Conservation (phyloP, 2,888 invertebrate species). For the Amblyjoppa fuscipennis region DNA sequence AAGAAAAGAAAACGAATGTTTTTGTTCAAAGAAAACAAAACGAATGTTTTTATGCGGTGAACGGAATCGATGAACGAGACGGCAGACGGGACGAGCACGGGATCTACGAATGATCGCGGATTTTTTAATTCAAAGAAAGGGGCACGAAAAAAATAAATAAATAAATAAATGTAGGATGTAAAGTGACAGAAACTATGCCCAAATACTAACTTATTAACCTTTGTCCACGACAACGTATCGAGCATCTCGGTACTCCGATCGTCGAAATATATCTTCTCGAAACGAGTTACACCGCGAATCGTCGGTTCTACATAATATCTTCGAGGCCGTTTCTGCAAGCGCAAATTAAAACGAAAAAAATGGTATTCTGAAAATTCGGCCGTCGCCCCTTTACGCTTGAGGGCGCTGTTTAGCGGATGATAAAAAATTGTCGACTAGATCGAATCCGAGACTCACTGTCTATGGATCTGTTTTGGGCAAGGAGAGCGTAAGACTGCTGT, state of each 20-base stretch:
- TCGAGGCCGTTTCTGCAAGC: slow-evolving; percentile 72
- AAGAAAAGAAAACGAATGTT: background rate
- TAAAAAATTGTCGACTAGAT: background rate
- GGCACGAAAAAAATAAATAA: slow-evolving; percentile 1
- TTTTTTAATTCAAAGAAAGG: background rate
- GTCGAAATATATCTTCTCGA: slow-evolving; percentile 66
- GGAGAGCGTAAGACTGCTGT: slow-evolving; percentile 84
- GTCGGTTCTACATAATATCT: slow-evolving; percentile 66
- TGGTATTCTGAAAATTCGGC: slow-evolving; percentile 4
- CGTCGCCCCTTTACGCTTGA: background rate
- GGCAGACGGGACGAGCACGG: background rate
- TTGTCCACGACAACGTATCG: slow-evolving; percentile 72
- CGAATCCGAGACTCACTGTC: slow-evolving; percentile 77
- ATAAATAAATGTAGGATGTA: slow-evolving; percentile 48
- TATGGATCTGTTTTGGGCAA: slow-evolving; percentile 83
- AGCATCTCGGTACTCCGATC: slow-evolving; percentile 67
- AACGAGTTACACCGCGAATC: slow-evolving; percentile 70
- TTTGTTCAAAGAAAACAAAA: slow-evolving; percentile 25
- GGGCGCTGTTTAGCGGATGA: background rate
- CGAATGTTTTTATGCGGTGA: slow-evolving; percentile 11
- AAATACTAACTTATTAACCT: slow-evolving; percentile 77
- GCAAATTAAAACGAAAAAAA: slow-evolving; percentile 62
- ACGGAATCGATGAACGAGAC: background rate
- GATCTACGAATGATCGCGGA: slow-evolving; percentile 25
- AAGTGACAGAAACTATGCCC: slow-evolving; percentile 56